Conservation (phyloP, 2,113 vertebrate species). For the Sinocyclocheilus maitianheensis region DNA sequence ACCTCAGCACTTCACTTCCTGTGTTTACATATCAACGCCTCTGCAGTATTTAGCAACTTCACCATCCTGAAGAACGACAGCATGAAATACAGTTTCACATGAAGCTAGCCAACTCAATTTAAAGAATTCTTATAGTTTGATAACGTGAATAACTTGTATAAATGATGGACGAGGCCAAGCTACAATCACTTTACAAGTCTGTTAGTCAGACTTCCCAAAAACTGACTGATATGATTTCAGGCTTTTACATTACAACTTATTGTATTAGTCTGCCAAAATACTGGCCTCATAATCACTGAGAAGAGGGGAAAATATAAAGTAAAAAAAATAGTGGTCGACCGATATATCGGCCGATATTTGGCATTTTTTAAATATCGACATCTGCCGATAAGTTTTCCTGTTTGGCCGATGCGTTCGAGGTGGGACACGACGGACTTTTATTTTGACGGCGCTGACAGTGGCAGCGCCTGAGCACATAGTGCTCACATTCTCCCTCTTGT, state of each 20-base stretch:
- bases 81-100: background rate
- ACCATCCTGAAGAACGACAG: background rate
- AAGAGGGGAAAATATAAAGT: no score
- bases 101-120: background rate
- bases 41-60: background rate
- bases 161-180: background rate
- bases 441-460: no score
- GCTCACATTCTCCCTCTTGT: no score
- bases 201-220: background rate
- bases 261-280: background rate
- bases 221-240: background rate
- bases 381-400: no score
- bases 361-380: no score
- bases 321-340: no score
- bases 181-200: background rate
- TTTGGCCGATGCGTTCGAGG: no score
- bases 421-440: no score
- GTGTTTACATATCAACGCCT: slow-evolving; percentile 1
- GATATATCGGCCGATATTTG: no score
- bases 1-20: slow-evolving; percentile 7
- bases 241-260: background rate
- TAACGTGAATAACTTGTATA: background rate
- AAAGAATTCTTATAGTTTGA: background rate
- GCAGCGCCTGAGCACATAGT: no score
- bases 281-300: no score